phyloP scores from a whole-genome alignment of 2,797 vertebrate genomes.

The Erithacus rubecula region DNA sequence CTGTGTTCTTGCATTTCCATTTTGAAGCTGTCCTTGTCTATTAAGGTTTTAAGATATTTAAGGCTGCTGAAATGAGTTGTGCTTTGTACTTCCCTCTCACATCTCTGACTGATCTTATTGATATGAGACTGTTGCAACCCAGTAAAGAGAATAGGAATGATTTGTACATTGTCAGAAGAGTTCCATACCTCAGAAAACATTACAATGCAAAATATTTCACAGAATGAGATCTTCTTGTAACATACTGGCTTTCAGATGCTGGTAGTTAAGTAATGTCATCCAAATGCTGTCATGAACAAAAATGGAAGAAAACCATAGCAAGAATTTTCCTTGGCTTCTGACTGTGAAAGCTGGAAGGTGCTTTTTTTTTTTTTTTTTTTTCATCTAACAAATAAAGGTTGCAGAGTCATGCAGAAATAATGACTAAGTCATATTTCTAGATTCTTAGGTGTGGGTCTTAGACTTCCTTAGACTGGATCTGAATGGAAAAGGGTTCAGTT shows the following conservation, averaged over 20 bases:
- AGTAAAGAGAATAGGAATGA: not conserved
- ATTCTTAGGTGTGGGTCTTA: not conserved
- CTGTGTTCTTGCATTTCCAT: not conserved
- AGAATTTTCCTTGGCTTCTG: not conserved
- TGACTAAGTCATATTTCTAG: not conserved
- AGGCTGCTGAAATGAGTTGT: not conserved
- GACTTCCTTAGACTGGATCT: not conserved
- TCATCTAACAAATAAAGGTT: not conserved
- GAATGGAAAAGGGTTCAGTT: not conserved
- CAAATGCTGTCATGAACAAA: not conserved
- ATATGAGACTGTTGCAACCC: not conserved
- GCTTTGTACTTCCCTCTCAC: not conserved
- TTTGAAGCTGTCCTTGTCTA: not conserved
- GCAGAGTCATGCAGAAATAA: not conserved
- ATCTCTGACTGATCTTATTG: not conserved
- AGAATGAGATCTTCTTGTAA: not conserved
- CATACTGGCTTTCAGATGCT: not conserved
- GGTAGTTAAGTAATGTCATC: not conserved
- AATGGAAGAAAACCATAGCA: not conserved
- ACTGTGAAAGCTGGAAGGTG: not conserved
- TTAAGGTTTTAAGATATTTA: not conserved
- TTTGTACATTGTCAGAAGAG: not conserved
- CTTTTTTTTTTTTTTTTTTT: not conserved
- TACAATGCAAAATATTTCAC: not conserved
- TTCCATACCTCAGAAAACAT: not conserved